phyloP scores from a whole-genome alignment of 2,797 vertebrate genomes.

The Arnoldichthys spilopterus region DNA sequence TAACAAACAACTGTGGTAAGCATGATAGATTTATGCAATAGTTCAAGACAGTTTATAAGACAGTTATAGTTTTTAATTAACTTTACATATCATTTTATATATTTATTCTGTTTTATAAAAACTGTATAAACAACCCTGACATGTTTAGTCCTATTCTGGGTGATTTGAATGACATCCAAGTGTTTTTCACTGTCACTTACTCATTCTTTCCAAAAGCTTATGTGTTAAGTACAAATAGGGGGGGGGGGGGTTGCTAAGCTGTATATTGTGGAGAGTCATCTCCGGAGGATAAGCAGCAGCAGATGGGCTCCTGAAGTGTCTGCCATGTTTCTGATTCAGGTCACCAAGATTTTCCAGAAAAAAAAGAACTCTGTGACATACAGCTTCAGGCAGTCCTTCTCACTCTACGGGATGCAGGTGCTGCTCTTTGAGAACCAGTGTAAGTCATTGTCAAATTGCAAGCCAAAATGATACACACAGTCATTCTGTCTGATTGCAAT shows the following conservation, averaged over 20 bases:
- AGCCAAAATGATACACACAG: too few relatives aligned
- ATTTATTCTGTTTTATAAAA: neutral
- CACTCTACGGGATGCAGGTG: constrained; percentile 95
- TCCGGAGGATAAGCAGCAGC: constrained; percentile 1
- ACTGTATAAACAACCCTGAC: too few relatives aligned
- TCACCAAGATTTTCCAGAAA: constrained; percentile 99
- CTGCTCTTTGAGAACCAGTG: constrained; percentile 96
- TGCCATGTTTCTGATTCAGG: constrained; percentile 73
- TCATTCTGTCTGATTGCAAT: neutral
- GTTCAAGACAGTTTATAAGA: too few relatives aligned
- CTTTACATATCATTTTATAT: too few relatives aligned
- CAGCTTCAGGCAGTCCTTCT: constrained; percentile 97
- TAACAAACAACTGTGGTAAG: neutral
- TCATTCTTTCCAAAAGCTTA: constrained; percentile 26
- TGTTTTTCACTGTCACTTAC: constrained; percentile 1
- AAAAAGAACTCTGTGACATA: constrained; percentile 98
- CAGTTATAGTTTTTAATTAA: too few relatives aligned
- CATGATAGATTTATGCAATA: neutral
- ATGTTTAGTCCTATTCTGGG: constrained; percentile 12
- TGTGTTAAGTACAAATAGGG: neutral
- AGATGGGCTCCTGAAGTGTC: constrained; percentile 50
- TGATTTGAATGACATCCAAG: constrained; percentile 23
- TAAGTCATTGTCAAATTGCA: too few relatives aligned
- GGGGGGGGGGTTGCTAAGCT: neutral
- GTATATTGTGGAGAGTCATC: constrained; percentile 18